Evolutionary conservation across 2,113 vertebrate species (phyloP), one percentile per base, ranked within the genome.

Genomic region (Bufo bufo): DNA sequence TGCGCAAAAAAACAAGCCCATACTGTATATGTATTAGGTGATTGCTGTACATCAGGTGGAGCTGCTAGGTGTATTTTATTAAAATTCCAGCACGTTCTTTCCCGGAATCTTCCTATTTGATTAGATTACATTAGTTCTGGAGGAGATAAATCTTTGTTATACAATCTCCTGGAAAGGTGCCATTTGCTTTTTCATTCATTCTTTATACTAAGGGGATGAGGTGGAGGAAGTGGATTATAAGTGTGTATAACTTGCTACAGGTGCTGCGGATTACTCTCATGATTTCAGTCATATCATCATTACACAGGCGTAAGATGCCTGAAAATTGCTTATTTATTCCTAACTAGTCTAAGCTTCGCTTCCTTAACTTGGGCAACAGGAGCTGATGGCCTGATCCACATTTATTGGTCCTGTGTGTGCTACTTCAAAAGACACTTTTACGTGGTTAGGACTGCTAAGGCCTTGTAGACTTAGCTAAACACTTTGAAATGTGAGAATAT

Each of bases 401-500:
- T 4, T 47, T 56, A 69, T 87, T 54, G 23, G 77, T 33, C 49
- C 63, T 71, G 61, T 45, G 77, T 87, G 50, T 47, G 77, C 33
- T 71, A 80, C 85, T 71, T 87, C 85, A 87, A 87, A 87, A 65
- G n/a, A 5, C 61, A 71, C 13, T 63, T 66, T 77, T 78, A 52
- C 85, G 6, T 65, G 58, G 56, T 66, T n/a, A 78, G 74, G 49
- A 43, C 12, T 78, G 58, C 49, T 78, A 66, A 86, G 47, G 61
- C 58, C 45, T 23, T 54, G 85, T 52, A 20, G 59, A 66, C 10
- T 65, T 66, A 54, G 45, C 20, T 54, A 78, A 86, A 86, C 74
- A 78, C 63, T 86, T 86, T 86, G 85, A 78, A 86, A 86, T 78
- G 58, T 77, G 74, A 86, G 59, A 78, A 78, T 78, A 61, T 78